Evolutionary conservation across 2,888 invertebrate genomes (phyloP).

Genomic region (Eurytoma californica): DNA sequence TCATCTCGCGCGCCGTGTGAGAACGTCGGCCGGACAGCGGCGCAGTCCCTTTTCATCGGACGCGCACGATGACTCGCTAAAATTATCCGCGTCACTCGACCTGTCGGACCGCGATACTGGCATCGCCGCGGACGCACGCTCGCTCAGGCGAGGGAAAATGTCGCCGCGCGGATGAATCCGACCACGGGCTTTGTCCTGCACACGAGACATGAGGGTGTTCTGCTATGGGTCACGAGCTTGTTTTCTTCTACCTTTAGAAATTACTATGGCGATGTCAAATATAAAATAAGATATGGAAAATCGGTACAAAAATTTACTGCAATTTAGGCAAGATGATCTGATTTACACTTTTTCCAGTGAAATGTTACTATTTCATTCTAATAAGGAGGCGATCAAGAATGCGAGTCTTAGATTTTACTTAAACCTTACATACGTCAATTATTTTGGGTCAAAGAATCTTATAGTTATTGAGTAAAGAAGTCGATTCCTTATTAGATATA

Average conservation of each 20-base stretch:
- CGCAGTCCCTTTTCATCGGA: slow-evolving; percentile 52
- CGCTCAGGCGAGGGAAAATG: too few species aligned
- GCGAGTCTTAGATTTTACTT: too few species aligned
- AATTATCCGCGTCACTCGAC: slow-evolving; percentile 57
- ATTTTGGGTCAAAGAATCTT: too few species aligned
- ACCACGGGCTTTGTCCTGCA: slow-evolving; percentile 3
- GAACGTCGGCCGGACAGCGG: slow-evolving; percentile 46
- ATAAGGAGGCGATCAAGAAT: too few species aligned
- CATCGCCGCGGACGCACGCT: not conserved
- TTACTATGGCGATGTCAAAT: not conserved
- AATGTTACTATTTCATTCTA: too few species aligned
- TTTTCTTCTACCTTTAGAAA: not conserved
- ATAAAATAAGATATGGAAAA: not conserved
- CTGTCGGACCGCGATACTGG: slow-evolving; percentile 7
- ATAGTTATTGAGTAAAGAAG: too few species aligned
- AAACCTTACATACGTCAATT: too few species aligned
- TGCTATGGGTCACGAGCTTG: not conserved
- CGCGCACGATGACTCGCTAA: slow-evolving; percentile 62
- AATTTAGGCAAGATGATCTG: too few species aligned
- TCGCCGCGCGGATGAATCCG: too few species aligned
- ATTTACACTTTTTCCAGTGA: too few species aligned
- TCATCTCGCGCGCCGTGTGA: slow-evolving; percentile 54
- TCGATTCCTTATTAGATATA: too few species aligned
- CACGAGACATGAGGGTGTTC: not conserved
- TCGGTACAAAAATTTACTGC: too few species aligned